Conservation (phyloP, 2,797 vertebrate genomes). For the Trachurus trachurus region DNA sequence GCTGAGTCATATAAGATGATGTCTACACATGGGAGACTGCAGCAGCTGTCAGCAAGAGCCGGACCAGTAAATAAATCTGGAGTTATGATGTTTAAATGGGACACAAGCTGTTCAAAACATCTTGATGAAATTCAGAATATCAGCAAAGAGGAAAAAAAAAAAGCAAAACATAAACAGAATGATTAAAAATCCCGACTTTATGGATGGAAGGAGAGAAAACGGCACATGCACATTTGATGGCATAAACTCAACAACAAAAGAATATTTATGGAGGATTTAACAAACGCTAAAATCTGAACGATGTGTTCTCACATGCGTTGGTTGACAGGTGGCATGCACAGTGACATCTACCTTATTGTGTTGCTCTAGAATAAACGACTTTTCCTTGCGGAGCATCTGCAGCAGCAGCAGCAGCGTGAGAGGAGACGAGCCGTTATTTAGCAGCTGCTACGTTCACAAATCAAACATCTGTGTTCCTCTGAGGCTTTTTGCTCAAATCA, state of each 20-base stretch:
- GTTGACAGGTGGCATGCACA: conserved; percentile 1
- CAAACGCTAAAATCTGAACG: neutral
- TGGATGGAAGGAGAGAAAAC: neutral
- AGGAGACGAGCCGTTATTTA: conserved; percentile 72
- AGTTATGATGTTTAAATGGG: neutral
- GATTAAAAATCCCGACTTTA: neutral
- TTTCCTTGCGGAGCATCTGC: conserved; percentile 87
- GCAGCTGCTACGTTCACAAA: conserved; percentile 28
- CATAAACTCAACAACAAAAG: neutral
- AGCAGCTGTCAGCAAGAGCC: neutral
- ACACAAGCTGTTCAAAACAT: neutral
- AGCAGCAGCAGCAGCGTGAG: conserved; percentile 78
- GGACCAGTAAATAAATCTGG: too few species aligned
- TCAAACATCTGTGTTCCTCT: neutral
- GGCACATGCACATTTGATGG: conserved; percentile 9
- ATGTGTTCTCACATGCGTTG: conserved; percentile 37
- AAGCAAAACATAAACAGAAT: neutral
- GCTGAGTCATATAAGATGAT: conserved; percentile 11
- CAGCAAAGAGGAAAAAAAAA: neutral
- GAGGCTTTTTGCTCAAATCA: neutral
- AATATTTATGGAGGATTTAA: neutral
- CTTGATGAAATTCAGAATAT: neutral
- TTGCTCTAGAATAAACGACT: conserved; percentile 85
- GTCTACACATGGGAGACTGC: neutral
- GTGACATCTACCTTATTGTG: conserved; percentile 85